A percentile compares a stretch with the other conserved stretches of the same genome.
Conservation (phyloP, 2,113 vertebrate genomes). For the Fulica atra region DNA sequence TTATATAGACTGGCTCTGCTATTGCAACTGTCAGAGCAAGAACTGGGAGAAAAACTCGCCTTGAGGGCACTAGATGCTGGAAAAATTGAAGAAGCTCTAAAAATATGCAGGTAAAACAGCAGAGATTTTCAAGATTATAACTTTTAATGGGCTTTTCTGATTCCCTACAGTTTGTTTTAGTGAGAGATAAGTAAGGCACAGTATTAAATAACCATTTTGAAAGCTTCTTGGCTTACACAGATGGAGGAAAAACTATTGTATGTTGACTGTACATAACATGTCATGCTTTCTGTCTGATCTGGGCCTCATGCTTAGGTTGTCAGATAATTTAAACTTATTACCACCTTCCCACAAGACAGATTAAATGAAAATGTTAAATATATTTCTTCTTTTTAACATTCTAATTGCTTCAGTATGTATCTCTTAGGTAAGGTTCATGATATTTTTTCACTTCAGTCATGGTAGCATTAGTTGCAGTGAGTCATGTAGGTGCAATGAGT, state of each 20-base stretch:
- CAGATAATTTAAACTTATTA: neutral
- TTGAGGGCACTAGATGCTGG: slow-evolving; percentile 82
- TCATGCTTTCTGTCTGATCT: neutral
- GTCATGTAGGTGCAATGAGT: neutral
- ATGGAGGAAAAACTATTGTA: neutral
- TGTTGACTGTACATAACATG: neutral
- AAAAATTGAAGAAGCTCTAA: slow-evolving; percentile 82
- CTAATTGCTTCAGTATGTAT: neutral
- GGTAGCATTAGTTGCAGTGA: neutral
- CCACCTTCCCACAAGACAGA: neutral
- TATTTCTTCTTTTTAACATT: neutral
- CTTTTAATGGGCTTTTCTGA: neutral
- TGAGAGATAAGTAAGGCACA: neutral
- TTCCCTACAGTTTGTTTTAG: neutral
- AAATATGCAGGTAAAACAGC: slow-evolving; percentile 85
- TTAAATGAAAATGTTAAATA: neutral
- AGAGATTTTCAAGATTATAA: neutral
- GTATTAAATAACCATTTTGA: neutral
- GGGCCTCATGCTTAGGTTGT: neutral
- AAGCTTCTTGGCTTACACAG: neutral
- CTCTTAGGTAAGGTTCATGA: neutral
- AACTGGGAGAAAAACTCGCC: slow-evolving; percentile 84
- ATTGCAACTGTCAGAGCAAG: slow-evolving; percentile 81
- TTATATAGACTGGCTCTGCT: slow-evolving; percentile 82
- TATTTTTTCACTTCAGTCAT: neutral